A percentile compares a stretch with the other conserved stretches of the same genome.
Conservation (phyloP, 2,113 vertebrate species). For the Hypanus sabinus region DNA sequence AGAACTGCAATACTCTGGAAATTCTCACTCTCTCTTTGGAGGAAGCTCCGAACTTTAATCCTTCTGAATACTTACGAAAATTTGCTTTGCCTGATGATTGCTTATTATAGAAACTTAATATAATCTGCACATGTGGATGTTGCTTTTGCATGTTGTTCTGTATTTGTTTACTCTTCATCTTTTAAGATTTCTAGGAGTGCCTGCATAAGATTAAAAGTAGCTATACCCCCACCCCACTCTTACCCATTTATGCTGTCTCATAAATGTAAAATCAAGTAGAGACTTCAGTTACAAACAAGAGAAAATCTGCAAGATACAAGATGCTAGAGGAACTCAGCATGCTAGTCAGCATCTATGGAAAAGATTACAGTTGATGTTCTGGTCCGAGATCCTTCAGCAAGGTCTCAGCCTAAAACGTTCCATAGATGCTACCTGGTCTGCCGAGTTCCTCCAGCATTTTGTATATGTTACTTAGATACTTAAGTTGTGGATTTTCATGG, state of each 20-base stretch:
- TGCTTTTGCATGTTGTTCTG: not conserved
- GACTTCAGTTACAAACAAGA: not conserved
- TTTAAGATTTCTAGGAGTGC: not conserved
- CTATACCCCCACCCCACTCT: not conserved
- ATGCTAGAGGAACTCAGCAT: too few relatives aligned
- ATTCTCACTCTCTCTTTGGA: not conserved
- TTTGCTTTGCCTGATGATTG: not conserved
- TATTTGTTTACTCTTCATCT: not conserved
- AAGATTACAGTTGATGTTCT: too few relatives aligned
- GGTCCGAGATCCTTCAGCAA: too few relatives aligned
- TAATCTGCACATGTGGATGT: not conserved
- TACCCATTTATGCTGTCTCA: not conserved
- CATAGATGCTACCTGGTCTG: too few relatives aligned
- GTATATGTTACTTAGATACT: not conserved
- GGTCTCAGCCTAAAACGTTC: too few relatives aligned
- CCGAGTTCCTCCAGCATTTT: too few relatives aligned
- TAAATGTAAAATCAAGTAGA: not conserved
- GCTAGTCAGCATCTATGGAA: too few relatives aligned
- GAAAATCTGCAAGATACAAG: too few relatives aligned
- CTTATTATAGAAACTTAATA: not conserved
- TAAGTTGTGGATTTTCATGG: not conserved
- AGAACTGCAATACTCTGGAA: not conserved
- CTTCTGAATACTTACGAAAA: not conserved
- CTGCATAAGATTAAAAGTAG: not conserved
- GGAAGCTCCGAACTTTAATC: not conserved